phyloP scores from a whole-genome alignment of 2,888 invertebrate genomes.

The Hydrotaea diabolus region DNA sequence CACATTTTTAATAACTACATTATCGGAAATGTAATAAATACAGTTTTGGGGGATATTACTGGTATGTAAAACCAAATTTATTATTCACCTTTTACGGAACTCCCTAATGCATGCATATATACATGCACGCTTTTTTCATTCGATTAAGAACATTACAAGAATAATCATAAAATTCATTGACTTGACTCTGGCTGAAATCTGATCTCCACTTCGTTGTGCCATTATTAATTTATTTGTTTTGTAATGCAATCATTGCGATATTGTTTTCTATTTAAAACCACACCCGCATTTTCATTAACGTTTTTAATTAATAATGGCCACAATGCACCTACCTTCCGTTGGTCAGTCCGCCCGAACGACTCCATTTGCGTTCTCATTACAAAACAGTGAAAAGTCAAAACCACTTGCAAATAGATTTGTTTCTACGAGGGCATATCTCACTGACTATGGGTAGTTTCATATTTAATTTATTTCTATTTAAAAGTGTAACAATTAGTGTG shows the following conservation, averaged over 20 bases:
- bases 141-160: slow-evolving; percentile 5
- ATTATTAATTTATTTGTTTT: slow-evolving; percentile 28
- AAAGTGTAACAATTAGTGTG: slow-evolving; percentile 50
- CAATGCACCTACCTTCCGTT: too few relatives aligned
- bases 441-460: not conserved
- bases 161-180: slow-evolving; percentile 1
- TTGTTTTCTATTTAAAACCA: slow-evolving; percentile 1
- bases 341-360: too few relatives aligned
- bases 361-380: not conserved
- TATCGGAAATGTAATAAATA: too few relatives aligned
- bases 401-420: not conserved
- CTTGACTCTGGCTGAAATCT: not conserved
- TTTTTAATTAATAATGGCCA: not conserved
- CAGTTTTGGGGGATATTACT: too few relatives aligned
- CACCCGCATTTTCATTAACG: slow-evolving; percentile 20
- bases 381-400: not conserved
- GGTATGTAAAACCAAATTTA: too few relatives aligned
- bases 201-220: not conserved
- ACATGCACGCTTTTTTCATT: not conserved
- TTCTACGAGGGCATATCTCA: not conserved
- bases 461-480: slow-evolving; percentile 42
- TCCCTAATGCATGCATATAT: too few relatives aligned
- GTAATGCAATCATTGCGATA: slow-evolving; percentile 18
- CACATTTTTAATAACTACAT: too few relatives aligned
- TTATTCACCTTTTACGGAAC: too few relatives aligned